phyloP scores from a whole-genome alignment of 2,888 invertebrate genomes.

The Cabera pusaria region DNA sequence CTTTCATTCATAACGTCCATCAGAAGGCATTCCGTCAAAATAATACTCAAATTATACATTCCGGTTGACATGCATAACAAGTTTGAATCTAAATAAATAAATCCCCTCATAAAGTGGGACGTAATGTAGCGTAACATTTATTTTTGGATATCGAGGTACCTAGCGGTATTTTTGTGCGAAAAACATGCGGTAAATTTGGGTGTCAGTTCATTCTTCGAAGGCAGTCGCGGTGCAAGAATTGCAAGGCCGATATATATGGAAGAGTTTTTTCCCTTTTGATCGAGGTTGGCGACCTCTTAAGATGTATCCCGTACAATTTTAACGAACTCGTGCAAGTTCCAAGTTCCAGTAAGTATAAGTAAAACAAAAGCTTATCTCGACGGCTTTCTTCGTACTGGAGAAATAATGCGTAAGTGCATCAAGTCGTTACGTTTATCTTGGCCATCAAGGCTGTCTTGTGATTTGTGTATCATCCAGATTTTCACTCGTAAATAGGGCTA shows the following conservation, averaged over 20 bases:
- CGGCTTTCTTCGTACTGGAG: conserved; percentile 31
- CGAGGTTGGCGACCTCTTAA: conserved; percentile 51
- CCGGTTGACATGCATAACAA: conserved; percentile 4
- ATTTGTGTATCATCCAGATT: conserved; percentile 18
- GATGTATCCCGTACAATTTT: conserved; percentile 17
- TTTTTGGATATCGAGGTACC: conserved; percentile 48
- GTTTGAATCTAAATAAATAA: conserved; percentile 8
- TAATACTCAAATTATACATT: conserved; percentile 1
- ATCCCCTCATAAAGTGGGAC: conserved; percentile 22
- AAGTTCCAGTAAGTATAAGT: conserved; percentile 25
- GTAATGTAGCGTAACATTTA: conserved; percentile 57
- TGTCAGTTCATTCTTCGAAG: conserved; percentile 57
- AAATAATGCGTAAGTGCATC: conserved; percentile 29
- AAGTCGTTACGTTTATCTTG: conserved; percentile 32
- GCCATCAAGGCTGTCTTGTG: conserved; percentile 34
- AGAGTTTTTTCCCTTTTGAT: conserved; percentile 50
- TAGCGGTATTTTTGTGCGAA: conserved; percentile 60
- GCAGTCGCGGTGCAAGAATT: conserved; percentile 54
- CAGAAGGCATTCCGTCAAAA: conserved; percentile 6
- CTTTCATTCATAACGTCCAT: no score
- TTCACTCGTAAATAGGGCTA: no score
- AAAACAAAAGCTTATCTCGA: conserved; percentile 32
- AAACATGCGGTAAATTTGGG: conserved; percentile 44
- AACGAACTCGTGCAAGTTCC: conserved; percentile 9
- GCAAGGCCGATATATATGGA: conserved; percentile 54